A percentile compares a stretch with the other conserved stretches of the same genome.
phyloP scores from a whole-genome alignment of 2,113 vertebrate genomes.

The Peromyscus maniculatus region DNA sequence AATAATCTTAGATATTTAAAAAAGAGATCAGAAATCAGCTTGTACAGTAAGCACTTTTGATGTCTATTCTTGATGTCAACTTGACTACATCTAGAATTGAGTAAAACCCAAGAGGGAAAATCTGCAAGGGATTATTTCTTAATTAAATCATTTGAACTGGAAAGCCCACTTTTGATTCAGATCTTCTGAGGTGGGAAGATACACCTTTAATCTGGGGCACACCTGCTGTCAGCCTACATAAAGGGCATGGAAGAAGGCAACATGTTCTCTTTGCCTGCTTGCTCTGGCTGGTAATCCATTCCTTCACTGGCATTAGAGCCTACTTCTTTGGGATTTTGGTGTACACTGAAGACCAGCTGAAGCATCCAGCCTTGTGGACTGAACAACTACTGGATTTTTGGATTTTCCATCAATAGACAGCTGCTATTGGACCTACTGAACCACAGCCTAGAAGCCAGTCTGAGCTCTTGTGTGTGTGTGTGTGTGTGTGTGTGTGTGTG shows the following conservation, averaged over 20 bases:
- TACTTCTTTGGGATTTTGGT: background rate
- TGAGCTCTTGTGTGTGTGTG: background rate
- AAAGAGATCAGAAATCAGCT: background rate
- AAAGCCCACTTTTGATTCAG: background rate
- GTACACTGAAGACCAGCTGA: background rate
- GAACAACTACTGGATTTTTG: background rate
- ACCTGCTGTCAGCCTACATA: no score
- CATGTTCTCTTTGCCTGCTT: background rate
- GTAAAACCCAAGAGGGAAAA: background rate
- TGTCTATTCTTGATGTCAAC: background rate
- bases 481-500: no score
- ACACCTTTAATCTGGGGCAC: background rate
- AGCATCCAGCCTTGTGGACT: background rate
- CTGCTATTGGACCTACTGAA: background rate
- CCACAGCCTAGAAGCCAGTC: background rate
- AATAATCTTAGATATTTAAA: constrained; percentile 23
- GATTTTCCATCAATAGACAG: background rate
- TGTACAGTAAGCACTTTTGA: background rate
- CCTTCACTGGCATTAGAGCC: background rate
- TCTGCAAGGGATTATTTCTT: background rate
- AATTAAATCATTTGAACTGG: background rate
- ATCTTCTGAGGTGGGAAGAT: background rate
- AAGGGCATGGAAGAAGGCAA: background rate
- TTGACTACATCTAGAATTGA: background rate
- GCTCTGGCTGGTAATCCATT: background rate